Percentiles rank a stretch among this genome's conserved stretches.
Evolutionary conservation across 2,888 invertebrate species (phyloP).

Genomic region (Mallateleia sp.): DNA sequence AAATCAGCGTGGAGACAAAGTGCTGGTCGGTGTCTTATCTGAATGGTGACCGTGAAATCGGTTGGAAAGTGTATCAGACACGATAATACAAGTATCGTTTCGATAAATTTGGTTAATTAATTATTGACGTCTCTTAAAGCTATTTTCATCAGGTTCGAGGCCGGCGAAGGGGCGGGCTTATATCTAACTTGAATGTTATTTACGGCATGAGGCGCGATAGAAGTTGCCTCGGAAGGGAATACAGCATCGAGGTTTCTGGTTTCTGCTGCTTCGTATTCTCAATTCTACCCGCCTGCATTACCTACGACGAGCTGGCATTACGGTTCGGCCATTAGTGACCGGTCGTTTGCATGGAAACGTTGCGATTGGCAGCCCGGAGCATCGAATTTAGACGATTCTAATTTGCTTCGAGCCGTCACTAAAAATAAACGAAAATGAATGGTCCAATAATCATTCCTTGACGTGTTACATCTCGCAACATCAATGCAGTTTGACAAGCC

Average conservation of each 20-base stretch:
- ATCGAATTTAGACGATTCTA: conserved; percentile 78
- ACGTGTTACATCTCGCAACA: conserved; percentile 66
- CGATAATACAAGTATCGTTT: conserved; percentile 84
- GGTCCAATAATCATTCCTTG: conserved; percentile 70
- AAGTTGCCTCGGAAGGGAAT: conserved; percentile 80
- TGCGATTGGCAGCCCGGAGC: conserved; percentile 76
- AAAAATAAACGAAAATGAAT: conserved; percentile 61
- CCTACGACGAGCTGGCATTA: conserved; percentile 74
- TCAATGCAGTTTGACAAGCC: conserved; percentile 53
- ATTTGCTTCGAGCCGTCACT: conserved; percentile 76
- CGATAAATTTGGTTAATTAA: conserved; percentile 88
- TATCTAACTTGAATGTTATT: conserved; percentile 83
- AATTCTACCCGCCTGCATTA: conserved; percentile 66
- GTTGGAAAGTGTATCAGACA: conserved; percentile 84
- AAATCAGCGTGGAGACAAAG: conserved; percentile 52
- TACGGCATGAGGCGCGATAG: conserved; percentile 82
- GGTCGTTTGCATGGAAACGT: conserved; percentile 79
- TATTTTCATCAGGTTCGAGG: conserved; percentile 85
- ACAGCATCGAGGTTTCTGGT: conserved; percentile 72
- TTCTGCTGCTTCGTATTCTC: conserved; percentile 76
- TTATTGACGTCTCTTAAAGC: conserved; percentile 86
- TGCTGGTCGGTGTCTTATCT: conserved; percentile 79
- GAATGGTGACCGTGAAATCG: conserved; percentile 82
- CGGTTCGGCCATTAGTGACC: conserved; percentile 76
- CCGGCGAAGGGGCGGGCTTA: conserved; percentile 80